Percentiles rank a stretch among this genome's conserved stretches.
These are phyloP conservation scores for Cylindroiulus punctatus DNA, from an alignment of 2,888 invertebrate species.

Conservation along the genomic window DNA sequence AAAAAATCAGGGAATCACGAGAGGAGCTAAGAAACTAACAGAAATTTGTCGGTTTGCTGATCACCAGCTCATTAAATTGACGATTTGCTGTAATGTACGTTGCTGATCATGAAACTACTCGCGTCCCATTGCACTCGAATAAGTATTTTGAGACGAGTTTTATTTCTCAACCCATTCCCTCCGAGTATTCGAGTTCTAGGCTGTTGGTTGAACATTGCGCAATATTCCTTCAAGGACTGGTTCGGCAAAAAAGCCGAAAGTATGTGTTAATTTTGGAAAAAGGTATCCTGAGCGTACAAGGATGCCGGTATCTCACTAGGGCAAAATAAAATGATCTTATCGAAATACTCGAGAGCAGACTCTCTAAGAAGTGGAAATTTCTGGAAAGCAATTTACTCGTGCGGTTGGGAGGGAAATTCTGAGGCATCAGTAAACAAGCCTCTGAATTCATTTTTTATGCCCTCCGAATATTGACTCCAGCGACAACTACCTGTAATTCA, in stretches of 20 bases:
- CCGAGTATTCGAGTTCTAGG: too few relatives aligned
- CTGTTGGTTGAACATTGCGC: neutral
- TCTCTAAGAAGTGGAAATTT: constrained; percentile 33
- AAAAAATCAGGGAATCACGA: too few relatives aligned
- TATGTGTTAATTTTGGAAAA: constrained; percentile 1
- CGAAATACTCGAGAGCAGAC: constrained; percentile 6
- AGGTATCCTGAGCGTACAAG: neutral
- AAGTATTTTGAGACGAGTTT: too few relatives aligned
- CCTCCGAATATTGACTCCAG: neutral
- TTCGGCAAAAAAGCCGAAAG: neutral
- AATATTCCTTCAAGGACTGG: neutral
- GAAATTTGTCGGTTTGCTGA: too few relatives aligned
- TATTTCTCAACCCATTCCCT: too few relatives aligned
- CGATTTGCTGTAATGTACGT: too few relatives aligned
- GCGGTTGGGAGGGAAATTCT: neutral
- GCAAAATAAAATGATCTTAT: constrained; percentile 14
- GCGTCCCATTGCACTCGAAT: too few relatives aligned
- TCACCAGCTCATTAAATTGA: too few relatives aligned
- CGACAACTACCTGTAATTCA: neutral
- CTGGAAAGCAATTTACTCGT: constrained; percentile 6
- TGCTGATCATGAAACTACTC: too few relatives aligned
- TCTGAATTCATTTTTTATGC: neutral
- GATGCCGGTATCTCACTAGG: neutral
- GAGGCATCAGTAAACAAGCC: neutral
- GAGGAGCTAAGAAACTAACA: too few relatives aligned